These are phyloP conservation scores for Cheirogaleus major DNA, from an alignment of 2,797 vertebrate genomes.

Conservation along the genomic window DNA sequence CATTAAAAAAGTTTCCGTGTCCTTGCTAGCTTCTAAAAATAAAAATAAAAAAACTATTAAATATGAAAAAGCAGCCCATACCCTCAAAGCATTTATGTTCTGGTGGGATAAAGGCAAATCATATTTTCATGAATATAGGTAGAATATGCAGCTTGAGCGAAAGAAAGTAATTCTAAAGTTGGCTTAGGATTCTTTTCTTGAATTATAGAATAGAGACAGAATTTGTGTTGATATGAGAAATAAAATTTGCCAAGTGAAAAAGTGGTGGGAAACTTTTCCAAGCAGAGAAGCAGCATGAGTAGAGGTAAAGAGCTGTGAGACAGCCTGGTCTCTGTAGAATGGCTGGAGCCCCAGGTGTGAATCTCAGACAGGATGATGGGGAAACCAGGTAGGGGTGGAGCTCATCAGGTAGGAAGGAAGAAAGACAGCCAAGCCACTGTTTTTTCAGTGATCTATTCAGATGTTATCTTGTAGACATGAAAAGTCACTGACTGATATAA, in stretches of 20 bases:
- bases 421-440: background rate
- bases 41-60: background rate
- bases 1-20: background rate
- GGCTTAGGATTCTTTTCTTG: background rate
- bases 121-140: background rate
- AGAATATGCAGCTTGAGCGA: background rate
- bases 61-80: background rate
- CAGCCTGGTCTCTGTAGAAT: accelerated
- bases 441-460: background rate
- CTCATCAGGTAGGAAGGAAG: background rate
- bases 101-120: background rate
- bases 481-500: background rate
- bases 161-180: background rate
- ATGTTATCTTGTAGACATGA: background rate
- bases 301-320: background rate
- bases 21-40: background rate
- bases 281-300: background rate
- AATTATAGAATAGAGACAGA: background rate
- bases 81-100: background rate
- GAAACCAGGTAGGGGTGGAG: background rate
- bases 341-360: accelerated
- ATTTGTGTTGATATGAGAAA: background rate
- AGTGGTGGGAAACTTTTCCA: background rate
- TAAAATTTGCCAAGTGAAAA: background rate
- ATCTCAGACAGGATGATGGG: background rate